Evolutionary conservation across 2,888 invertebrate genomes (phyloP), one percentile per base, ranked within the genome.

Genomic region (Ennomos fuscantarius): DNA sequence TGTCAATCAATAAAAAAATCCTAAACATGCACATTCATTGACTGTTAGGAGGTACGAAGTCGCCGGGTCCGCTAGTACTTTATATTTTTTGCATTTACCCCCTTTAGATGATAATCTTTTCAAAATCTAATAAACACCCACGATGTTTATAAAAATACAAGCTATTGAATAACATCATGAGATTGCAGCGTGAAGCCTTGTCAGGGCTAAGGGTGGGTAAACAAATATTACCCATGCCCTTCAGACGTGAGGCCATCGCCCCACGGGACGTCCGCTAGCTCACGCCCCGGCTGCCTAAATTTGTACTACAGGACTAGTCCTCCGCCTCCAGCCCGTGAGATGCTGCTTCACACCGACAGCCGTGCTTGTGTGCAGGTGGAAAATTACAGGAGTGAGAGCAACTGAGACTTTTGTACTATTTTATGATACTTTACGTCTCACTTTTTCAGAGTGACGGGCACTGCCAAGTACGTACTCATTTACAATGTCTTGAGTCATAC

Each of bases 201-300:
- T 13, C 10, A n/a, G 37, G 12, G 9, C 39, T 11, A 33, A 10
- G 46, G 35, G 41, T 33, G 54, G 43, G 53, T 47, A 53, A 60
- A 46, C 51, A 55, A 54, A 42, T 35, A 45, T 53, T 35, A 47
- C 42, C 47, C 36, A 44, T 51, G 73, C 72, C 77, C 77, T 78
- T 72, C 77, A 78, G 76, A 76, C 72, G 52, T 49, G 49, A 66
- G 75, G 70, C 55, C 72, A 59, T 71, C 69, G 73, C 64, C 75
- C 66, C 43, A 32, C 39, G 53, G 63, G 61, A 64, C 63, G 63
- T 61, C 63, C 63, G 60, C 43, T 62, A 50, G 70, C 63, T 57
- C 62, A 66, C 65, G 68, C 69, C 71, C 68, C 57, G 58, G 45
- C n/a, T 8, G 8, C 32, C 45, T 50, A 50, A 39, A 33, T 33